These are phyloP conservation scores for Tachyglossus aculeatus DNA, from an alignment of 2,797 vertebrate species.

Conservation along the genomic window DNA sequence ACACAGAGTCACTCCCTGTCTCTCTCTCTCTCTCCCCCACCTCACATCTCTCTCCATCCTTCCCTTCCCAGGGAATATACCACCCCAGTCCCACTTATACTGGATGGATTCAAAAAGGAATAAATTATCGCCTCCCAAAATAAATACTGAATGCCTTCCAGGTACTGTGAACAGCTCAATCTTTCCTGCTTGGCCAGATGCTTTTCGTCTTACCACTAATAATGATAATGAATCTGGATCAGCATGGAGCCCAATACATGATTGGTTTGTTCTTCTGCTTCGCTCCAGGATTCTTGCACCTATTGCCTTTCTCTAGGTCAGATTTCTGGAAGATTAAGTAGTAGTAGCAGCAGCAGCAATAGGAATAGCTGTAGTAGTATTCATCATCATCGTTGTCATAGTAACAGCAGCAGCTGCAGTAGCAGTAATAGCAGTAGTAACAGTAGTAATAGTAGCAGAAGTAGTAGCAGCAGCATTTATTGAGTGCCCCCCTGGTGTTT, in stretches of 20 bases:
- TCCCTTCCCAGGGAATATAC: not conserved
- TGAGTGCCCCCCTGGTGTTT: no score
- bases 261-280: constrained; percentile 28
- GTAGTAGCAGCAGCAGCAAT: no score
- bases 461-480: no score
- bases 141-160: constrained; percentile 47
- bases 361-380: no score
- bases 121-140: constrained; percentile 55
- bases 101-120: constrained; percentile 34
- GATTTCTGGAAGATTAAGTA: no score
- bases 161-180: constrained; percentile 58
- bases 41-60: not conserved
- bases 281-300: constrained; percentile 16
- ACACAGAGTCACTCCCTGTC: not conserved
- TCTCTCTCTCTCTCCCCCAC: not conserved
- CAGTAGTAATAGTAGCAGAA: no score
- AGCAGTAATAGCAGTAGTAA: no score
- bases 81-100: constrained; percentile 1
- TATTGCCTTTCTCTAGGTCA: not conserved
- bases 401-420: no score
- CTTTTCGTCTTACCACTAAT: constrained; percentile 38
- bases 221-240: constrained; percentile 23
- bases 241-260: constrained; percentile 23
- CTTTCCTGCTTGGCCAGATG: constrained; percentile 40
- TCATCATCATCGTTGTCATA: no score